These are phyloP conservation scores for Geodia barretti DNA, from an alignment of 37 sponge, comb jelly and placozoan genomes.

Conservation along the genomic window DNA sequence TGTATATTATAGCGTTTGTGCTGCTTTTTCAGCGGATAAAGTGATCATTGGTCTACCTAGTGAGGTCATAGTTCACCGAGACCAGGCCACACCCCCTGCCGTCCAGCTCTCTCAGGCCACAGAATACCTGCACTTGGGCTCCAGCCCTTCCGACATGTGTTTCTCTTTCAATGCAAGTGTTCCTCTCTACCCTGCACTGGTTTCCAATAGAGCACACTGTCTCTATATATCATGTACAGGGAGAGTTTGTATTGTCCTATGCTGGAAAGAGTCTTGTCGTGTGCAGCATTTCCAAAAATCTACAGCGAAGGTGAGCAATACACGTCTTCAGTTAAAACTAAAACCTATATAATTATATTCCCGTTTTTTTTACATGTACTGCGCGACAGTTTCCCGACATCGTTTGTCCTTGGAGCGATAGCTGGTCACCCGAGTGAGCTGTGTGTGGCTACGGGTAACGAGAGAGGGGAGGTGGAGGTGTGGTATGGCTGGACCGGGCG, in stretches of 20 bases:
- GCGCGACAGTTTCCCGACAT: neutral
- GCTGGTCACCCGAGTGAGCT: constrained; percentile 59
- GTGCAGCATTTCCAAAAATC: neutral
- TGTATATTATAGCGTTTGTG: too few relatives aligned
- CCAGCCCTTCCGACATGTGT: neutral
- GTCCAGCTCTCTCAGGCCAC: constrained; percentile 29
- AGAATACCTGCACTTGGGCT: constrained; percentile 10
- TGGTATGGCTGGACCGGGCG: constrained; percentile 81
- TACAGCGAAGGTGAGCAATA: neutral
- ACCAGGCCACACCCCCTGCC: constrained; percentile 5
- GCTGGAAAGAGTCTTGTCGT: constrained; percentile 40
- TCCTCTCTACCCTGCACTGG: too few relatives aligned
- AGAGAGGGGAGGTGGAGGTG: constrained; percentile 58
- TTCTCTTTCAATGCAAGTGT: constrained; percentile 40
- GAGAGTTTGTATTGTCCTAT: neutral
- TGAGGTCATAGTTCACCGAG: constrained; percentile 35
- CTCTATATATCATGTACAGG: neutral
- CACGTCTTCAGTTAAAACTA: too few relatives aligned
- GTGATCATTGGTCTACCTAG: constrained; percentile 27
- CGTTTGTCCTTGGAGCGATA: constrained; percentile 10
- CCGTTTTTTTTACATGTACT: too few relatives aligned
- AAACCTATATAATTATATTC: too few relatives aligned
- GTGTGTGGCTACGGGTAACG: constrained; percentile 82
- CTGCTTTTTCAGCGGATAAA: constrained; percentile 1
- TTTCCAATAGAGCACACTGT: too few relatives aligned